A percentile compares a stretch with the other conserved stretches of the same genome.
Conservation (phyloP, 2,113 vertebrate genomes). For the Hippocampus guttulatus region DNA sequence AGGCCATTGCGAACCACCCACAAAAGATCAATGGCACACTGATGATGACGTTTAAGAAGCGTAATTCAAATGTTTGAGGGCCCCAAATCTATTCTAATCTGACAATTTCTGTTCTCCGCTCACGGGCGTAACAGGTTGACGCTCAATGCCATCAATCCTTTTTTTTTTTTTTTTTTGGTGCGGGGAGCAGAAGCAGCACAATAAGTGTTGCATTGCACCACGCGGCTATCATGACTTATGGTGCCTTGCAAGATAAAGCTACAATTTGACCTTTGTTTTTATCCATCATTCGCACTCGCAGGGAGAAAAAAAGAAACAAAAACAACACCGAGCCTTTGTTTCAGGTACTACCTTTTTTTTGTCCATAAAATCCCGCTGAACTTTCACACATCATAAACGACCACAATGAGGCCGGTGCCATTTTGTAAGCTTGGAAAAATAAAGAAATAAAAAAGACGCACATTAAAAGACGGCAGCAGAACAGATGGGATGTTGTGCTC, state of each 20-base stretch:
- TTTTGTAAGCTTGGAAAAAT: slow-evolving; percentile 28
- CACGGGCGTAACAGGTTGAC: neutral
- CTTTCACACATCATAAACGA: slow-evolving; percentile 63
- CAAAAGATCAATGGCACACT: neutral
- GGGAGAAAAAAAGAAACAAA: slow-evolving; percentile 12
- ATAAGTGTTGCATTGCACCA: neutral
- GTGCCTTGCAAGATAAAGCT: slow-evolving; percentile 45
- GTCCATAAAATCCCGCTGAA: slow-evolving; percentile 49
- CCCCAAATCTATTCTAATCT: neutral
- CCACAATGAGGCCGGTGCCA: slow-evolving; percentile 40
- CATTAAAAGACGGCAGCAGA: slow-evolving; percentile 43
- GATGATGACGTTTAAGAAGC: neutral
- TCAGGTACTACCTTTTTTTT: slow-evolving; percentile 16
- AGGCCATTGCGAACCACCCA: neutral
- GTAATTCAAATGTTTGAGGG: neutral
- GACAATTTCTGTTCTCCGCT: neutral
- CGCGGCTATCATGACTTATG: slow-evolving; percentile 49
- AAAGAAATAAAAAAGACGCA: slow-evolving; percentile 24
- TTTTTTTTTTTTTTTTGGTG: neutral
- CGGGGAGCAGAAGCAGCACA: neutral
- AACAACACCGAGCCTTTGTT: slow-evolving; percentile 20
- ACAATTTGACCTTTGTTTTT: slow-evolving; percentile 71
- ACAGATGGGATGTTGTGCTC: slow-evolving; percentile 54
- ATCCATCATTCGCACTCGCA: slow-evolving; percentile 57
- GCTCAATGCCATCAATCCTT: neutral